A percentile compares a stretch with the other conserved stretches of the same genome.
Evolutionary conservation across 2,888 invertebrate genomes (phyloP).

Genomic region (Eilema depressum): DNA sequence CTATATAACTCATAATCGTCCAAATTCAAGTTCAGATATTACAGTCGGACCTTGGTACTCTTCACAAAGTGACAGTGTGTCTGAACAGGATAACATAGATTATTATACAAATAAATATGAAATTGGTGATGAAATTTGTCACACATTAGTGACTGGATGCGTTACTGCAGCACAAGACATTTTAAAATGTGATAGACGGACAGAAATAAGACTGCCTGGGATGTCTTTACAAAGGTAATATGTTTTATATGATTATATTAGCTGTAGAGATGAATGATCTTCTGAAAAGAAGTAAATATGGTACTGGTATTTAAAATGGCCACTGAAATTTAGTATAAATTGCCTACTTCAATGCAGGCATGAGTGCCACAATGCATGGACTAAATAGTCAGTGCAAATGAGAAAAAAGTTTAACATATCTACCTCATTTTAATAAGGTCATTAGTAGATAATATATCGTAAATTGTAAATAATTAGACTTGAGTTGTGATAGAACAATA

Average conservation of each 20-base stretch:
- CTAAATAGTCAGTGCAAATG: too few species aligned
- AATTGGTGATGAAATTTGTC: conserved; percentile 64
- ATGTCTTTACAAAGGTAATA: conserved; percentile 71
- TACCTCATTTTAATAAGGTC: too few species aligned
- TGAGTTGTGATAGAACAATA: too few species aligned
- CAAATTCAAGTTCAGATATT: conserved; percentile 52
- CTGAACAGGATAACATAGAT: conserved; percentile 69
- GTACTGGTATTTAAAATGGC: neutral
- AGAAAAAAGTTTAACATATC: too few species aligned
- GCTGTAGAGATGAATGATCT: neutral
- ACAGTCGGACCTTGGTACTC: conserved; percentile 70
- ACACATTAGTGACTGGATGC: conserved; percentile 58
- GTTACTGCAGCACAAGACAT: conserved; percentile 58
- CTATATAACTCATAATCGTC: conserved; percentile 50
- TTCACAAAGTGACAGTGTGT: conserved; percentile 70
- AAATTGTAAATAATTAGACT: too few species aligned
- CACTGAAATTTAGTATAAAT: neutral
- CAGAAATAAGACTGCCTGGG: conserved; percentile 61
- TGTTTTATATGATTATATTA: conserved; percentile 1
- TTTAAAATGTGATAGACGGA: conserved; percentile 52
- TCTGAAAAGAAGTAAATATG: neutral
- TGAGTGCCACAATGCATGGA: too few species aligned
- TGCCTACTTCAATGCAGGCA: neutral
- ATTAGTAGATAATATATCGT: too few species aligned
- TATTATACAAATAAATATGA: conserved; percentile 61